A percentile compares a stretch with the other conserved stretches of the same genome.
Evolutionary conservation across 2,113 vertebrate genomes (phyloP).

Genomic region (Plestiodon gilberti): DNA sequence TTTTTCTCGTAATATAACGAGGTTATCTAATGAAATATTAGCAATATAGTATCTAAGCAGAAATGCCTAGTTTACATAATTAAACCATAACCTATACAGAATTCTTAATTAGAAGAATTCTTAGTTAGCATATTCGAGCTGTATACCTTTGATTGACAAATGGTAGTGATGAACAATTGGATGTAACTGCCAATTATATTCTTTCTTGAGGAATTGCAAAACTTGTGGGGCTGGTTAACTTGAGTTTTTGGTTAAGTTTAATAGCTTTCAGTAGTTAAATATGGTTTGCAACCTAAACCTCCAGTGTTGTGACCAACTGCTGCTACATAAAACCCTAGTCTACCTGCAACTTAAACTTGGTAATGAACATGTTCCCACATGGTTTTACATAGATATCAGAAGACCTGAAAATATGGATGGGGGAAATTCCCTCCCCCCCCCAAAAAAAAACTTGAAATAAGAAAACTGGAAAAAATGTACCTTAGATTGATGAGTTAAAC

Average conservation of each 20-base stretch:
- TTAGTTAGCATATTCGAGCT: neutral
- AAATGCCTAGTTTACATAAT: no score
- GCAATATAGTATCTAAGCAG: neutral
- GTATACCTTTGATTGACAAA: neutral
- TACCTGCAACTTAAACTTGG: no score
- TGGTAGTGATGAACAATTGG: neutral
- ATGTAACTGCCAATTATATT: neutral
- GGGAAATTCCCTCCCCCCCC: no score
- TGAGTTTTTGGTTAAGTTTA: neutral
- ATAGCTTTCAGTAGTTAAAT: neutral
- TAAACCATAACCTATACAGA: neutral
- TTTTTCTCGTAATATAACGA: neutral
- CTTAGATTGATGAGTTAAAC: no score
- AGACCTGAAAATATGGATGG: no score
- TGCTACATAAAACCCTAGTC: no score
- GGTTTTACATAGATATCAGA: no score
- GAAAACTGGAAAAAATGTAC: no score
- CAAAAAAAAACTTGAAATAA: no score
- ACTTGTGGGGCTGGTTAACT: neutral
- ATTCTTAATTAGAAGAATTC: neutral
- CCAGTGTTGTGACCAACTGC: neutral
- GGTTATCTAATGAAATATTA: neutral
- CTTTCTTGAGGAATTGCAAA: neutral
- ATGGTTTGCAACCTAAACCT: neutral
- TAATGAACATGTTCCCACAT: no score